Evolutionary conservation across 2,888 invertebrate genomes (phyloP).

Genomic region (Elaeidobius kamerunicus): DNA sequence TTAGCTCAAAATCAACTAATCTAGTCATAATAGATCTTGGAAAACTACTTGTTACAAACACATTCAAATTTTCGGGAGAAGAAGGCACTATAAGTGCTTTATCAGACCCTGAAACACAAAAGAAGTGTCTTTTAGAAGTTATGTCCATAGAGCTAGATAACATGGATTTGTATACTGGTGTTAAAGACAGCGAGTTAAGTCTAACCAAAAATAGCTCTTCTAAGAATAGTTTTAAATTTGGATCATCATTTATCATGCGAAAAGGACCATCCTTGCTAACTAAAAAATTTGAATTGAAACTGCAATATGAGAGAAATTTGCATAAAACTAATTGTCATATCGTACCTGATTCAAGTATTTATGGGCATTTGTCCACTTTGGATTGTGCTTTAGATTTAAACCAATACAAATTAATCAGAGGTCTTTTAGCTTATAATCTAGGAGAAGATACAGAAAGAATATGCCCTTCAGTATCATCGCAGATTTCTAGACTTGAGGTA

Average conservation of each 20-base stretch:
- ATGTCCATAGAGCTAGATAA: constrained; percentile 70
- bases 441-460: constrained; percentile 78
- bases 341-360: constrained; percentile 81
- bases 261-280: constrained; percentile 70
- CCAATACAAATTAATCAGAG: constrained; percentile 85
- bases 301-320: constrained; percentile 82
- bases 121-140: constrained; percentile 67
- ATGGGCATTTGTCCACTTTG: constrained; percentile 81
- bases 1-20: constrained; percentile 73
- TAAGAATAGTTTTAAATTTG: constrained; percentile 46
- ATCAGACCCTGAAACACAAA: constrained; percentile 43
- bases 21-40: constrained; percentile 80
- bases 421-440: constrained; percentile 84
- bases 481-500: constrained; percentile 42
- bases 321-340: constrained; percentile 53
- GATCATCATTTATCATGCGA: constrained; percentile 53
- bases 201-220: constrained; percentile 33
- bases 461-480: constrained; percentile 44
- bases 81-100: constrained; percentile 53
- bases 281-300: constrained; percentile 75
- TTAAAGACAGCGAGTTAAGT: constrained; percentile 40
- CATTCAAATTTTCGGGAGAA: constrained; percentile 64
- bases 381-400: constrained; percentile 77
- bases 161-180: constrained; percentile 73
- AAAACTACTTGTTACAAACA: constrained; percentile 72